phyloP scores from a whole-genome alignment of 2,888 invertebrate species.

The Trimorus sp. region DNA sequence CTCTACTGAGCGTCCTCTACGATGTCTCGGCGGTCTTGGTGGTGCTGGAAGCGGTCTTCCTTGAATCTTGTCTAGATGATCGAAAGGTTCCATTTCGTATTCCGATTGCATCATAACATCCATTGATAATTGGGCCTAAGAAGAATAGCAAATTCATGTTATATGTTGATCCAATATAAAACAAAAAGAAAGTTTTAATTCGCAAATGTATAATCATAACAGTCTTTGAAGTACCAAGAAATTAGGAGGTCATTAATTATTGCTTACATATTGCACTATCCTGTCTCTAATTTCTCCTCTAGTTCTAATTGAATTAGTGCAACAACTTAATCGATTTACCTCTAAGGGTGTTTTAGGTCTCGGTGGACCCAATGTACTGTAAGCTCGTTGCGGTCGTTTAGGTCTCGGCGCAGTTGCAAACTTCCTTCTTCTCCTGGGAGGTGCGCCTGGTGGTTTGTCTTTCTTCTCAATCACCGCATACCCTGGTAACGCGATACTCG shows the following conservation, averaged over 20 bases:
- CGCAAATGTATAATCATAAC: too few relatives aligned
- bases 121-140: not conserved
- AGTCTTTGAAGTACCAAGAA: too few relatives aligned
- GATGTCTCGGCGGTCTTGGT: conserved; percentile 90
- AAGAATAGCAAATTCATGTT: too few relatives aligned
- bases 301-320: too few relatives aligned
- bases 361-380: conserved; percentile 84
- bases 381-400: conserved; percentile 84
- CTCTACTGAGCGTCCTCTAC: conserved; percentile 70
- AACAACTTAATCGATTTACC: conserved; percentile 40
- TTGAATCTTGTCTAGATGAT: conserved; percentile 91
- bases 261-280: too few relatives aligned
- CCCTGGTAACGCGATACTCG: conserved; percentile 83
- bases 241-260: too few relatives aligned
- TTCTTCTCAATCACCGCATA: conserved; percentile 91
- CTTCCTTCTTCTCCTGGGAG: conserved; percentile 83
- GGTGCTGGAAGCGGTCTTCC: conserved; percentile 93
- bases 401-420: conserved; percentile 89
- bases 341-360: conserved; percentile 81
- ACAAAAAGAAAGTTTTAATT: too few relatives aligned
- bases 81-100: conserved; percentile 73
- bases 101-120: conserved; percentile 48
- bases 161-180: too few relatives aligned
- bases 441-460: conserved; percentile 84
- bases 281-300: too few relatives aligned